phyloP scores from a whole-genome alignment of 2,888 invertebrate genomes.

The Patella ulyssiponensis region DNA sequence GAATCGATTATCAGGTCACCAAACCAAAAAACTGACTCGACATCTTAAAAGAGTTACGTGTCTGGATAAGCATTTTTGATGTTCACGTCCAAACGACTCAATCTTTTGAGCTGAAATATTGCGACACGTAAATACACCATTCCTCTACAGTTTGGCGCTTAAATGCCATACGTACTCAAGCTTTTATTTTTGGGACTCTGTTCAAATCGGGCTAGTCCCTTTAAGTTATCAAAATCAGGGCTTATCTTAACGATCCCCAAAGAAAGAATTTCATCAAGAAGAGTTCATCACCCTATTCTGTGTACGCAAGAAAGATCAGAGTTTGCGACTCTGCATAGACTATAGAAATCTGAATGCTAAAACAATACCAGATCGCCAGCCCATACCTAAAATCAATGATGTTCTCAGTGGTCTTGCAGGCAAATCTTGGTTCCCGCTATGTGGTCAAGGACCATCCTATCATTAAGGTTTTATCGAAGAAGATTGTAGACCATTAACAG shows the following conservation, averaged over 20 bases:
- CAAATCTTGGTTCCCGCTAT: conserved; percentile 29
- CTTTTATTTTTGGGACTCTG: too few species aligned
- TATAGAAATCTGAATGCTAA: conserved; percentile 30
- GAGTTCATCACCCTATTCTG: conserved; percentile 35
- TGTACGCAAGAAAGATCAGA: conserved; percentile 30
- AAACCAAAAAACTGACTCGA: too few species aligned
- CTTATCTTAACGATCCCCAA: conserved; percentile 36
- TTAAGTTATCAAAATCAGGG: conserved; percentile 33
- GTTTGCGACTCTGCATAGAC: conserved; percentile 34
- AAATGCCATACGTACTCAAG: too few species aligned
- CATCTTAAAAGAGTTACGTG: too few species aligned
- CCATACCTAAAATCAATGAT: conserved; percentile 35
- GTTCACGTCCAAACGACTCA: too few species aligned
- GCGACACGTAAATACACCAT: too few species aligned
- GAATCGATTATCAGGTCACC: too few species aligned
- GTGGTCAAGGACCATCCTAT: conserved; percentile 35
- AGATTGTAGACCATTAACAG: conserved; percentile 28
- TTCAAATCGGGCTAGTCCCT: too few species aligned
- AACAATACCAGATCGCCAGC: conserved; percentile 27
- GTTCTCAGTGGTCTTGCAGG: conserved; percentile 28
- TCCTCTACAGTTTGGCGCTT: too few species aligned
- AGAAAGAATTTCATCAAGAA: conserved; percentile 33
- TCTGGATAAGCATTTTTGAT: too few species aligned
- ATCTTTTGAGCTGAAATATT: too few species aligned
- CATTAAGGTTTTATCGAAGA: conserved; percentile 33